Evolutionary conservation across 2,888 invertebrate genomes (phyloP).

Genomic region (Linnaemya tessellans): DNA sequence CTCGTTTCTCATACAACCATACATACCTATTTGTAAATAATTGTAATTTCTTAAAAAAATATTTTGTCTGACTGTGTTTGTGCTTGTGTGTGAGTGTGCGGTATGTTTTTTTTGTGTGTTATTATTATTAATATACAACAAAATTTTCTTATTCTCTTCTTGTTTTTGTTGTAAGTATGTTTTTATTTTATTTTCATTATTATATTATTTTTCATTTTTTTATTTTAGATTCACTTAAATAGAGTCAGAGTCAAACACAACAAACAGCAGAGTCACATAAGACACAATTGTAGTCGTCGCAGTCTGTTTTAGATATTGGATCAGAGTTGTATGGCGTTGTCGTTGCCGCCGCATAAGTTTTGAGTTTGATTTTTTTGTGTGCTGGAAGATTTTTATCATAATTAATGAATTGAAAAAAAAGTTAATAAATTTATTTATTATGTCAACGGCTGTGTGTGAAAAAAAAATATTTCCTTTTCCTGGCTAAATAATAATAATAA

Average conservation of each 20-base stretch:
- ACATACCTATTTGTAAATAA: conserved; percentile 58
- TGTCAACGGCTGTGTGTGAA: conserved; percentile 1
- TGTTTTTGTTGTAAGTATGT: conserved; percentile 58
- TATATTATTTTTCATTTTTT: conserved; percentile 58
- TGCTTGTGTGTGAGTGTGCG: conserved; percentile 20
- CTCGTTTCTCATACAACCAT: conserved; percentile 55
- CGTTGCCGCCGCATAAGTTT: conserved; percentile 50
- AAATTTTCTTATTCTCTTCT: conserved; percentile 69
- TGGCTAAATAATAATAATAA: conserved; percentile 32
- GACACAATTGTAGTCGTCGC: conserved; percentile 67
- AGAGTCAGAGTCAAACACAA: conserved; percentile 66
- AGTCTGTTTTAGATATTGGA: conserved; percentile 71
- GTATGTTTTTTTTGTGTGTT: conserved; percentile 34
- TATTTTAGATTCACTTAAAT: conserved; percentile 67
- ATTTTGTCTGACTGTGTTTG: conserved; percentile 24
- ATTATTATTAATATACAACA: conserved; percentile 68
- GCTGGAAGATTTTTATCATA: conserved; percentile 29
- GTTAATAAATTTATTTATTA: conserved; percentile 31
- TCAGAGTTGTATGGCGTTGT: conserved; percentile 68
- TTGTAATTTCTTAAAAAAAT: conserved; percentile 62
- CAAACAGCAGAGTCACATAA: conserved; percentile 66
- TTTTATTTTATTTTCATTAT: conserved; percentile 60
- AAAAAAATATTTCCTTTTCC: conserved; percentile 56
- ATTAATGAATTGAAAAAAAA: conserved; percentile 23
- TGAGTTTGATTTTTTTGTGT: conserved; percentile 29